Percentiles rank a stretch among this genome's conserved stretches.
Evolutionary conservation across 2,888 invertebrate species (phyloP).

Genomic region (Selenia dentaria): DNA sequence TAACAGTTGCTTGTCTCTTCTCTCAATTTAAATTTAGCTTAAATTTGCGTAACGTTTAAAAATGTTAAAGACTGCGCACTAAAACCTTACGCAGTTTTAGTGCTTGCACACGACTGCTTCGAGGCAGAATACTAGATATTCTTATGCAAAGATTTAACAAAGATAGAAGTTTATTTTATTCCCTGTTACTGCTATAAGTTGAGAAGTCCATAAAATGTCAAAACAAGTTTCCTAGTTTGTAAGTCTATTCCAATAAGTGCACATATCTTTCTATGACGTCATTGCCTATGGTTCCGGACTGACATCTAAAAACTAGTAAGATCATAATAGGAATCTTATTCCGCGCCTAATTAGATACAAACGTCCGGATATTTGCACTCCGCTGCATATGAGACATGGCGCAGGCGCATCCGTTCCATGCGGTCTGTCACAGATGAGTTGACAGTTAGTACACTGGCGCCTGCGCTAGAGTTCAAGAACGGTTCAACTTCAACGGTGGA

Average conservation of each 20-base stretch:
- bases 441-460: slow-evolving; percentile 15
- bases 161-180: no score
- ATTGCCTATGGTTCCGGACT: slow-evolving; percentile 48
- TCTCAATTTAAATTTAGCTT: no score
- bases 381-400: slow-evolving; percentile 4
- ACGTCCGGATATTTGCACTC: slow-evolving; percentile 21
- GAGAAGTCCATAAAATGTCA: no score
- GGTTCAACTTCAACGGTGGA: slow-evolving; percentile 21
- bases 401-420: slow-evolving; percentile 23
- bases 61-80: no score
- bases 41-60: no score
- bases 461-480: slow-evolving; percentile 31
- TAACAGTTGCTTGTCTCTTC: no score
- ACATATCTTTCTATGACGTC: slow-evolving; percentile 2
- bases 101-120: no score
- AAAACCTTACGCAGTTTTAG: no score
- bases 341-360: slow-evolving; percentile 25
- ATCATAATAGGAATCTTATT: slow-evolving; percentile 18
- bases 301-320: slow-evolving; percentile 32
- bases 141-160: no score
- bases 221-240: slow-evolving; percentile 1
- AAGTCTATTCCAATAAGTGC: not conserved
- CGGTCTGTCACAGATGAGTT: slow-evolving; percentile 3
- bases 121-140: no score
- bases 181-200: no score